phyloP scores from a whole-genome alignment of 2,888 invertebrate species.

The Baccha elongata region DNA sequence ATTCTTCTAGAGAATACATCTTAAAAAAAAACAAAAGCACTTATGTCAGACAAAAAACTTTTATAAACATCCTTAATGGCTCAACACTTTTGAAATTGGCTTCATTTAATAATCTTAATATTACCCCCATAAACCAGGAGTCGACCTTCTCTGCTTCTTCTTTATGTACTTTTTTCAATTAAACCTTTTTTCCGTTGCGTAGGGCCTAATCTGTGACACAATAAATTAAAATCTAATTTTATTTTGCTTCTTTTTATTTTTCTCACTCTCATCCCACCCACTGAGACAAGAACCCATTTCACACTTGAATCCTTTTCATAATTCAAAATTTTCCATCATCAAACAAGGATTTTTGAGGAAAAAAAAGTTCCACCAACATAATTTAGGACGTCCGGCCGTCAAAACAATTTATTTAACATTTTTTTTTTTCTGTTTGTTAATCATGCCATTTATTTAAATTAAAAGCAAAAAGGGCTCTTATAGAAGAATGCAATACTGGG shows the following conservation, averaged over 20 bases:
- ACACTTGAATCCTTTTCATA: conserved; percentile 60
- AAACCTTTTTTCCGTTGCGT: conserved; percentile 38
- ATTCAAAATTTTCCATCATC: conserved; percentile 31
- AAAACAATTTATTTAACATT: conserved; percentile 38
- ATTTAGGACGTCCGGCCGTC: conserved; percentile 29
- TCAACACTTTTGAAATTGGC: conserved; percentile 60
- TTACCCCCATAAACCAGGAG: neutral
- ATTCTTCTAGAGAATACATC: too few species aligned
- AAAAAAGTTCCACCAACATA: conserved; percentile 30
- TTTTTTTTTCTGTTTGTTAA: conserved; percentile 32
- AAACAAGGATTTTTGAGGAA: neutral
- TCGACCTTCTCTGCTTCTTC: neutral
- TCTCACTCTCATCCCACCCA: neutral
- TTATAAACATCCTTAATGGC: conserved; percentile 40
- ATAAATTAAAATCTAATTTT: conserved; percentile 69
- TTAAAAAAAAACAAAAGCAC: neutral
- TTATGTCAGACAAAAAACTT: conserved; percentile 7
- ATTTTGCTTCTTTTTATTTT: conserved; percentile 14
- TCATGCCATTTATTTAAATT: conserved; percentile 66
- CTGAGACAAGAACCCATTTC: conserved; percentile 41
- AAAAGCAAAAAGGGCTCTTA: conserved; percentile 43
- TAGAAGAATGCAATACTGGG: conserved; percentile 24
- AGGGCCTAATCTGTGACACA: conserved; percentile 59
- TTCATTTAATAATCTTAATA: conserved; percentile 19
- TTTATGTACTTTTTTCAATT: conserved; percentile 54